Percentiles rank a stretch among this genome's conserved stretches.
phyloP scores from a whole-genome alignment of 2,797 vertebrate genomes.

The Delichon dasypus region DNA sequence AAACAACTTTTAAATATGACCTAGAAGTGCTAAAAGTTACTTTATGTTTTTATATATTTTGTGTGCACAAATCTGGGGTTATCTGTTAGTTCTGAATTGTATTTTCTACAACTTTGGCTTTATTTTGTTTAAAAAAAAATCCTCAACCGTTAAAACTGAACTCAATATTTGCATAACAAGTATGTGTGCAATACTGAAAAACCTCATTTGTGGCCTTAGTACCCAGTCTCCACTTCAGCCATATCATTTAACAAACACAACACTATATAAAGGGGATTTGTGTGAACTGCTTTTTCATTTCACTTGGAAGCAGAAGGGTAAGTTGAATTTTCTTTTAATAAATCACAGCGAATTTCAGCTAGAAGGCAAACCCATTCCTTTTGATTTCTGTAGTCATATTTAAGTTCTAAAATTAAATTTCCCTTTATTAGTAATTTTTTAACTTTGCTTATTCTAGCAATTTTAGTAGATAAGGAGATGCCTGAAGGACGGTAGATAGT shows the following conservation, averaged over 20 bases:
- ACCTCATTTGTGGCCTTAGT: neutral
- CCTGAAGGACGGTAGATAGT: constrained; percentile 17
- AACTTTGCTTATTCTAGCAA: neutral
- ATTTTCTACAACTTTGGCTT: neutral
- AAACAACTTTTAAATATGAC: neutral
- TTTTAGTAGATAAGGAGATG: neutral
- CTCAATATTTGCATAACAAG: constrained; percentile 12
- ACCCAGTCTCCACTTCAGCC: neutral
- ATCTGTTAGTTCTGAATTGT: neutral
- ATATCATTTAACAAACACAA: neutral
- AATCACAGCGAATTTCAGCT: neutral
- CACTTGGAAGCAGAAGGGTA: constrained; percentile 15
- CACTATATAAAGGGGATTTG: constrained; percentile 29
- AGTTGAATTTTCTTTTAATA: constrained; percentile 41
- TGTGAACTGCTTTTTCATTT: neutral
- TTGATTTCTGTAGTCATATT: neutral
- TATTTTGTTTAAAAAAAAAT: neutral
- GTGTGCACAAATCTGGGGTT: neutral
- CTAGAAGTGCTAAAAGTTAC: neutral
- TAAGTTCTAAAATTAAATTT: neutral
- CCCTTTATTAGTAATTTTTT: neutral
- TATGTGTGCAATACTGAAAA: neutral
- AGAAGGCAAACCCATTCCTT: neutral
- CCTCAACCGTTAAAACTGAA: neutral
- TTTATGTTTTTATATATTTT: neutral